Evolutionary conservation across 2,797 vertebrate species (phyloP).

Genomic region (Pseudochirops corinnae): DNA sequence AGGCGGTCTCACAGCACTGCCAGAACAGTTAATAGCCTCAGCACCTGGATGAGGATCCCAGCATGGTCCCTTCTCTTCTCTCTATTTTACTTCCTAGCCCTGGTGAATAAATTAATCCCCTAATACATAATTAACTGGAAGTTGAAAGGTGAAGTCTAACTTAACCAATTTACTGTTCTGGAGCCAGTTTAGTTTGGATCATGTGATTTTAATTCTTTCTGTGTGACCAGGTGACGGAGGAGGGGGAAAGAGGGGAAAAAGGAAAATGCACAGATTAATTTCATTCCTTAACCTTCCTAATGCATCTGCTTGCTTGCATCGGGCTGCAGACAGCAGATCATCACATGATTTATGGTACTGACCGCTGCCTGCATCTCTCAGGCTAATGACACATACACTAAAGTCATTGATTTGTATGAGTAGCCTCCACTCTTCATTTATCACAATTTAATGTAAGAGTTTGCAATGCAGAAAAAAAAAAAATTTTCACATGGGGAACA

Average conservation of each 20-base stretch:
- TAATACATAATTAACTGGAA: slow-evolving; percentile 89
- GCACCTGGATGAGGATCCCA: slow-evolving; percentile 76
- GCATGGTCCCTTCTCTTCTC: slow-evolving; percentile 80
- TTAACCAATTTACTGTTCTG: slow-evolving; percentile 86
- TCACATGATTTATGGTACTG: slow-evolving; percentile 99
- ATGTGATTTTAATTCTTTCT: slow-evolving; percentile 87
- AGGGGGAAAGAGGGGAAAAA: slow-evolving; percentile 68
- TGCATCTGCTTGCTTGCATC: slow-evolving; percentile 91
- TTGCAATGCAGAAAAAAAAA: slow-evolving; percentile 95
- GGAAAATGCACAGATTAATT: slow-evolving; percentile 90
- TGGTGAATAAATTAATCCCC: slow-evolving; percentile 87
- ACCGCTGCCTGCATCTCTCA: slow-evolving; percentile 98
- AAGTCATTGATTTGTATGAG: slow-evolving; percentile 99
- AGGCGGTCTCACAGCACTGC: slow-evolving; percentile 73
- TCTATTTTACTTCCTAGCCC: slow-evolving; percentile 80
- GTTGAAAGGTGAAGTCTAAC: slow-evolving; percentile 86
- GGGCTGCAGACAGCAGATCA: slow-evolving; percentile 98
- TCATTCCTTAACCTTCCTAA: slow-evolving; percentile 92
- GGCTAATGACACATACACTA: slow-evolving; percentile 99
- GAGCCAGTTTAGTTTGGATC: slow-evolving; percentile 84
- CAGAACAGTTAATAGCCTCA: slow-evolving; percentile 84
- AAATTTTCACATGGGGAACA: slow-evolving; percentile 88
- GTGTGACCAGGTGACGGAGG: slow-evolving; percentile 87
- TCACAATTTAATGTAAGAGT: slow-evolving; percentile 99
- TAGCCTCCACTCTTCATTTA: slow-evolving; percentile 99